A percentile compares a stretch with the other conserved stretches of the same genome.
Conservation (phyloP, 2,888 invertebrate genomes). For the Oxyteleia sp. region DNA sequence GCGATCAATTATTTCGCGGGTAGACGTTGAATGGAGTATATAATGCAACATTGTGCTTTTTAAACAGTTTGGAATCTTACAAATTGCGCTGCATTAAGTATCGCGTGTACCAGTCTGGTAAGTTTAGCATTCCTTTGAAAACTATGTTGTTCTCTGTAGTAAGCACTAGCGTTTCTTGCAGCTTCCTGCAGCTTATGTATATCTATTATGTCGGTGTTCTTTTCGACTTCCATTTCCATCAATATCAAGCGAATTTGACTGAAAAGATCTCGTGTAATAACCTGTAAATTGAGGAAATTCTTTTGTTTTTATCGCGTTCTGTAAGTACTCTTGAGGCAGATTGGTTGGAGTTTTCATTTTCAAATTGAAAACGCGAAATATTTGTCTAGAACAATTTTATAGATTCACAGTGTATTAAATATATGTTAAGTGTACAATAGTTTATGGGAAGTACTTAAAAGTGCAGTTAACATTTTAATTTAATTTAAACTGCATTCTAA, state of each 20-base stretch:
- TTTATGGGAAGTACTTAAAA: too few species aligned
- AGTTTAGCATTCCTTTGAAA: slow-evolving; percentile 80
- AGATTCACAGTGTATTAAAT: too few species aligned
- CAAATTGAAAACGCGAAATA: too few species aligned
- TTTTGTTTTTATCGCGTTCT: slow-evolving; percentile 22
- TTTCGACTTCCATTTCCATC: slow-evolving; percentile 66
- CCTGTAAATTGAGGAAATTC: slow-evolving; percentile 41
- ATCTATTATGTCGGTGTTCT: slow-evolving; percentile 69
- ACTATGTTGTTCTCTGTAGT: slow-evolving; percentile 74
- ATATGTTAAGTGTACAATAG: too few species aligned
- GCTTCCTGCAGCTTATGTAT: slow-evolving; percentile 79
- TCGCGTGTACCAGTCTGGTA: slow-evolving; percentile 81
- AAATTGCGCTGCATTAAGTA: slow-evolving; percentile 80
- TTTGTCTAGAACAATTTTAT: too few species aligned
- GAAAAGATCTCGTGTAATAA: slow-evolving; percentile 47
- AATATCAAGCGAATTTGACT: slow-evolving; percentile 31
- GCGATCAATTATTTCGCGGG: slow-evolving; percentile 27
- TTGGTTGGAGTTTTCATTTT: too few species aligned
- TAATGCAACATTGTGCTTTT: slow-evolving; percentile 34
- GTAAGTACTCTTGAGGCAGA: too few species aligned
- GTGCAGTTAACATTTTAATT: too few species aligned
- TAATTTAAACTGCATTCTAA: too few species aligned
- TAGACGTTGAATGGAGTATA: background rate
- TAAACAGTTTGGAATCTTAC: slow-evolving; percentile 78
- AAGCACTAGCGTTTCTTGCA: slow-evolving; percentile 80